Percentiles rank a stretch among this genome's conserved stretches.
Evolutionary conservation across 2,797 vertebrate genomes (phyloP).

Genomic region (Pristis pectinata): DNA sequence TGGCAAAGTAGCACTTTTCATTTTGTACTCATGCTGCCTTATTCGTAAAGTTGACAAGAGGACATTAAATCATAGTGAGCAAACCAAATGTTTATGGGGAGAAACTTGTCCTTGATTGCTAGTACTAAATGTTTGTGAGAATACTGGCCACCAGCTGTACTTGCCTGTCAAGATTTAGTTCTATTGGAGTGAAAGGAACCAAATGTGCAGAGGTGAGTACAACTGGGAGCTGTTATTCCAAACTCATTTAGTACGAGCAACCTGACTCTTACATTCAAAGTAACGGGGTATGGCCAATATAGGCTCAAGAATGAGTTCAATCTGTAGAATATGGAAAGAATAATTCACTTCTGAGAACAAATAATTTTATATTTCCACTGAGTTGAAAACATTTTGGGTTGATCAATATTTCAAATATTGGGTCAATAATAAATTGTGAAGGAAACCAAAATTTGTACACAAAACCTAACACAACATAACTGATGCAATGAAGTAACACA

Average conservation of each 20-base stretch:
- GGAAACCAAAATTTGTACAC: neutral
- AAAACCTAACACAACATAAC: neutral
- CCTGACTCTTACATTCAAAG: neutral
- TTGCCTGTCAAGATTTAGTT: no score
- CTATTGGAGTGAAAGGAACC: no score
- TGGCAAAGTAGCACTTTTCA: neutral
- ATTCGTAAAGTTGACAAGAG: neutral
- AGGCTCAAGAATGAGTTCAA: neutral
- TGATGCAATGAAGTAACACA: neutral
- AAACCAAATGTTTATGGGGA: neutral
- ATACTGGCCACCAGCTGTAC: no score
- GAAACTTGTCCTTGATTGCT: no score
- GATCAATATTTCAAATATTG: neutral
- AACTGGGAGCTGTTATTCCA: no score
- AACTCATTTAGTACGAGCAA: no score
- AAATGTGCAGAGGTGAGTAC: no score
- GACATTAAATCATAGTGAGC: neutral
- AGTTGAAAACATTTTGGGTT: neutral
- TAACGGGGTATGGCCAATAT: neutral
- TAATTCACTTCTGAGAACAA: neutral
- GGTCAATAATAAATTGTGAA: neutral
- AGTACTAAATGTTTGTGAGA: no score
- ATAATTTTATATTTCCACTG: neutral
- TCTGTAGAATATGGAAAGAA: neutral
- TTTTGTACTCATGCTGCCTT: neutral